These are phyloP conservation scores for Chaetophractus vellerosus DNA, from an alignment of 2,797 vertebrate genomes.

Conservation along the genomic window DNA sequence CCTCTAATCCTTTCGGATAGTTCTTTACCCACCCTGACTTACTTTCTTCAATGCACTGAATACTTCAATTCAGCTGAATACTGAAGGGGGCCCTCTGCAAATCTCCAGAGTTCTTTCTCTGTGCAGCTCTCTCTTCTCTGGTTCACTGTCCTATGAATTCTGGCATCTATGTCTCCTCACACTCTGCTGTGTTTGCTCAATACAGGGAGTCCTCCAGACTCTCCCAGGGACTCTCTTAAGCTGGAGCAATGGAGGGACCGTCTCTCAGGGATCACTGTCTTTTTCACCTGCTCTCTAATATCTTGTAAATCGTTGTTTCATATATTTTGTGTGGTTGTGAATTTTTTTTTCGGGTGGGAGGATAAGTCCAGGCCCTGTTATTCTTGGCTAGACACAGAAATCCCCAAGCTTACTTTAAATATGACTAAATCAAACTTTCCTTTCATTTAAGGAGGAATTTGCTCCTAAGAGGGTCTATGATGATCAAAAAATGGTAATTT, in stretches of 20 bases:
- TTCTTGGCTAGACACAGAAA: background rate
- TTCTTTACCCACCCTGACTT: background rate
- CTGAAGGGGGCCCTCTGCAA: background rate
- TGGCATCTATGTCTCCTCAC: background rate
- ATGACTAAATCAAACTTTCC: conserved; percentile 26
- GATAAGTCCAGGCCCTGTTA: background rate
- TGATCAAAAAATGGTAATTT: background rate
- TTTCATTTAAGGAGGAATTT: conserved; percentile 47
- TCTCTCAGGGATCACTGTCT: background rate
- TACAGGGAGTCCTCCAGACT: background rate
- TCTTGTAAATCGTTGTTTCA: conserved; percentile 7
- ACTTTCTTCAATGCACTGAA: background rate
- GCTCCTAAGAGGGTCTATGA: conserved; percentile 22
- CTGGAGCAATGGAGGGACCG: background rate
- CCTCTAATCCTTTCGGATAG: background rate
- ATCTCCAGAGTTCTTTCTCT: conserved; percentile 8
- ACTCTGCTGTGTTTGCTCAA: conserved; percentile 1
- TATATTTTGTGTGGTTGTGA: background rate
- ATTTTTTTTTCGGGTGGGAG: conserved; percentile 48
- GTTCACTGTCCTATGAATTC: background rate
- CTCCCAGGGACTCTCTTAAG: background rate
- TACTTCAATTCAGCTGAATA: background rate
- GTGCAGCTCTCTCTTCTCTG: background rate
- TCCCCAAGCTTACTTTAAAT: background rate
- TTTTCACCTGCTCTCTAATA: background rate